Evolutionary conservation across 2,113 vertebrate genomes (phyloP), one percentile per base, ranked within the genome.

Genomic region (Cyprinodon variegatus): DNA sequence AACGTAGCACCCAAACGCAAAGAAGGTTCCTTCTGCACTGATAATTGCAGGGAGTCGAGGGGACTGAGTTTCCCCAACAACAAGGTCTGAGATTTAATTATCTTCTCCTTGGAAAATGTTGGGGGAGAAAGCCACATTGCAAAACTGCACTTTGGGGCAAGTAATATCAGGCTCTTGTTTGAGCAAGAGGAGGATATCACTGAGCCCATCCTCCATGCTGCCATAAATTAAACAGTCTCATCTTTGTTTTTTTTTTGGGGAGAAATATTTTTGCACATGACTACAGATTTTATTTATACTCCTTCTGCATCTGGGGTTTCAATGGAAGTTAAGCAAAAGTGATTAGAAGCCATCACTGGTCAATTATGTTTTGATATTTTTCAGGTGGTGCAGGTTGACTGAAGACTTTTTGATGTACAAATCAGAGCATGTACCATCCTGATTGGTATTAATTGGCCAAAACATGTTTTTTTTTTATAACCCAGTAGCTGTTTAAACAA

Each of bases 21-120:
- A 93, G 90, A 88, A 76, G 77, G 87, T 88, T 90, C 89, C 88
- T 87, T 82, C 91, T 81, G 76, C 79, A 79, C 38, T 57, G 77
- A 90, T 93, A 94, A 94, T 93, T 94, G 90, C 90, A 83, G 29
- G n/a, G 82, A 89, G 92, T 93, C 87, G 80, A 66, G 87, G 83
- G 93, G 77, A 85, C 85, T 22, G 84, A 82, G 89, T 92, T 91
- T 91, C 92, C 86, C 88, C 82, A 88, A 92, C 91, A 93, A 93
- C 90, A 91, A 82, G 83, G 89, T 83, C 83, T 93, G 86, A 93
- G 92, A 94, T 93, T 85, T 90, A 94, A 95, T 95, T 93, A 93
- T 92, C 87, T 83, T 86, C 83, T 90, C 90, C 90, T 90, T 87
- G 88, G 84, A 90, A 92, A 92, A 94, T 93, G 90, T 90, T 90